A percentile compares a stretch with the other conserved stretches of the same genome.
Conservation (phyloP, 2,113 vertebrate species). For the Electrona antarctica region DNA sequence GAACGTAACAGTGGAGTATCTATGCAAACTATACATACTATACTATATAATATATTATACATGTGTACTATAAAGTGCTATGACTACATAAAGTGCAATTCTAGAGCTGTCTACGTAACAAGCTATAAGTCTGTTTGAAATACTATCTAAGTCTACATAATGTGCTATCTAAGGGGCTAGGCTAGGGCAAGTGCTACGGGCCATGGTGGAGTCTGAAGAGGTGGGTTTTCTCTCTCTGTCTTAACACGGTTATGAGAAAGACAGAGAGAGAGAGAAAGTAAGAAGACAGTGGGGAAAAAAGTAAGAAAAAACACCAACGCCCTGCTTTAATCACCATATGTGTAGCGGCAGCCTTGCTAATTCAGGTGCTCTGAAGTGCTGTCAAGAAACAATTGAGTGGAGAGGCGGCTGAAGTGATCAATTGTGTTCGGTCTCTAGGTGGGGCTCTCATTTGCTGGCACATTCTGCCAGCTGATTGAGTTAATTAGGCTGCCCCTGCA, state of each 20-base stretch:
- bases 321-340: constrained; percentile 70
- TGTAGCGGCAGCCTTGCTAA: constrained; percentile 54
- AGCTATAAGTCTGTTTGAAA: too few relatives aligned
- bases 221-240: too few relatives aligned
- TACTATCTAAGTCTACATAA: too few relatives aligned
- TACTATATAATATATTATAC: too few relatives aligned
- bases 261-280: not conserved
- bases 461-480: constrained; percentile 78
- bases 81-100: too few relatives aligned
- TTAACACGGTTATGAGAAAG: constrained; percentile 28
- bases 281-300: constrained; percentile 20
- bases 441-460: constrained; percentile 72
- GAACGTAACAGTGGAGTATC: too few relatives aligned
- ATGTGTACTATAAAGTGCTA: too few relatives aligned
- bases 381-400: constrained; percentile 78
- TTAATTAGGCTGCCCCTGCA: constrained; percentile 77
- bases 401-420: constrained; percentile 78
- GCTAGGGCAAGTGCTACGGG: too few relatives aligned
- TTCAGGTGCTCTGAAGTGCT: constrained; percentile 76
- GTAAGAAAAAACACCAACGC: not conserved
- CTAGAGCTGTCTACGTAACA: too few relatives aligned
- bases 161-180: too few relatives aligned
- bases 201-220: too few relatives aligned
- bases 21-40: too few relatives aligned
- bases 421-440: constrained; percentile 72